Percentiles rank a stretch among this genome's conserved stretches.
phyloP scores from a whole-genome alignment of 2,797 vertebrate species.

The Argyrosomus regius region DNA sequence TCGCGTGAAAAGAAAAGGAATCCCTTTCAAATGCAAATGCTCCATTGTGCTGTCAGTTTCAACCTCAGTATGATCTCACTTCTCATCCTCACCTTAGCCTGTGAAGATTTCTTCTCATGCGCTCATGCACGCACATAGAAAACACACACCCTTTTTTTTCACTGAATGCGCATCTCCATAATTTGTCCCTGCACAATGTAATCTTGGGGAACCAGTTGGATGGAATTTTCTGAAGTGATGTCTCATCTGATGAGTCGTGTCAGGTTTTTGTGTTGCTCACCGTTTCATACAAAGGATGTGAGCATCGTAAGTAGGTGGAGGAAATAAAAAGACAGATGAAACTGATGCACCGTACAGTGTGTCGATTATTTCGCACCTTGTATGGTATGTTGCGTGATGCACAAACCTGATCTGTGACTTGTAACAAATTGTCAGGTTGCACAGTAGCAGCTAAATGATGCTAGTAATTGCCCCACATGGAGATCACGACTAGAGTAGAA shows the following conservation, averaged over 20 bases:
- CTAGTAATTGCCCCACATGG: background rate
- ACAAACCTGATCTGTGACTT: constrained; percentile 39
- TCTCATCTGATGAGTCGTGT: constrained; percentile 54
- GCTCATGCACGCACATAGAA: constrained; percentile 8
- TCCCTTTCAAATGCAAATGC: constrained; percentile 72
- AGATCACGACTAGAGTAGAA: background rate
- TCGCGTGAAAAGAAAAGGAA: constrained; percentile 35
- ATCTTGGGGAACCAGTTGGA: constrained; percentile 67
- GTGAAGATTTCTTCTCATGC: constrained; percentile 38
- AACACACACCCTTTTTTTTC: constrained; percentile 31
- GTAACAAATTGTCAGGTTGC: background rate
- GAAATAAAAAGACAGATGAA: constrained; percentile 42
- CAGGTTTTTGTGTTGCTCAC: constrained; percentile 47
- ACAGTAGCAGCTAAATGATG: background rate
- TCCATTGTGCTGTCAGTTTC: constrained; percentile 50
- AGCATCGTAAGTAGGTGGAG: constrained; percentile 8
- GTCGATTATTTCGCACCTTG: constrained; percentile 9
- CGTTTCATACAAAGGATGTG: constrained; percentile 32
- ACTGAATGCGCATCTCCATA: constrained; percentile 53
- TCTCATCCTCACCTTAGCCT: constrained; percentile 52
- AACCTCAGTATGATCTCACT: constrained; percentile 48
- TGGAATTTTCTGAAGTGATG: constrained; percentile 53
- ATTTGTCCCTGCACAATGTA: constrained; percentile 50
- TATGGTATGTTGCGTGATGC: constrained; percentile 14
- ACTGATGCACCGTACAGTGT: constrained; percentile 2